Evolutionary conservation across 1,140 invertebrate genomes (phyloP).

Genomic region (Frieseomelitta varia): DNA sequence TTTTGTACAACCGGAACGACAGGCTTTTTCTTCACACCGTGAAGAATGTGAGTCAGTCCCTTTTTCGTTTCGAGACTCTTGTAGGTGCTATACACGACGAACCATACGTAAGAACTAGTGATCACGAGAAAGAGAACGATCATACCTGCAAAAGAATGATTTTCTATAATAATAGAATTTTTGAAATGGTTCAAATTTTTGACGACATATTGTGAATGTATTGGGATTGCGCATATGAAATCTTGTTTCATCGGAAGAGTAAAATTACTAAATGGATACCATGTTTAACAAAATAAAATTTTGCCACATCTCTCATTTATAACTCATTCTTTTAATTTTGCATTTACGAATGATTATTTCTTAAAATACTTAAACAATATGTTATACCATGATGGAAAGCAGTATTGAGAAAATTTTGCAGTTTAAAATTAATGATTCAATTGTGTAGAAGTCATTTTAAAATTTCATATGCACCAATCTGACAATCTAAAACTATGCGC

Average conservation of each 20-base stretch:
- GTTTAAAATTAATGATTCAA: neutral
- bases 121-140: conserved; percentile 70
- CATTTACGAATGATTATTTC: neutral
- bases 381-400: neutral
- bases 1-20: conserved; percentile 28
- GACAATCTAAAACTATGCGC: neutral
- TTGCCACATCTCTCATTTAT: neutral
- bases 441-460: neutral
- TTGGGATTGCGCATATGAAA: neutral
- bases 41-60: conserved; percentile 76
- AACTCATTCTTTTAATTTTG: neutral
- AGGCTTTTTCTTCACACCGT: conserved; percentile 65
- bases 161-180: neutral
- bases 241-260: neutral
- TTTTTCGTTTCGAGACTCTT: conserved; percentile 77
- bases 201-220: neutral
- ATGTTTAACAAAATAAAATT: neutral
- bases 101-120: conserved; percentile 79
- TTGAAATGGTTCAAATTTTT: neutral
- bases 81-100: conserved; percentile 82
- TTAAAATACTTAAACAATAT: too few relatives aligned
- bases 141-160: conserved; percentile 67
- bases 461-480: neutral
- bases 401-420: neutral
- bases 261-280: neutral